phyloP scores from a whole-genome alignment of 2,113 vertebrate species.

The Takifugu flavidus region DNA sequence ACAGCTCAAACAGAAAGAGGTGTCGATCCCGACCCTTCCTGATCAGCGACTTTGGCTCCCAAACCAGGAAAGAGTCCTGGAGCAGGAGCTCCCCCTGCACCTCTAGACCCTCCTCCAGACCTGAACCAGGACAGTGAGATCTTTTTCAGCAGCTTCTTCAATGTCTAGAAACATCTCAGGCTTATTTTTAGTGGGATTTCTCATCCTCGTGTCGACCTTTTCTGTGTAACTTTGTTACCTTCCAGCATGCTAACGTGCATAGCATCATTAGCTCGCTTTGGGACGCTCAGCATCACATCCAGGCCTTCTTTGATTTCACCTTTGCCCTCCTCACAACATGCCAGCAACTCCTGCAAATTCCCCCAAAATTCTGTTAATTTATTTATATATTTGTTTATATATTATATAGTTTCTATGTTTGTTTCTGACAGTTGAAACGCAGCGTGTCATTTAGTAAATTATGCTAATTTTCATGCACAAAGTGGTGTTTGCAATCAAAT shows the following conservation, averaged over 20 bases:
- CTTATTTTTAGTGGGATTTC: not conserved
- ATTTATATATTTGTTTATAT: no score
- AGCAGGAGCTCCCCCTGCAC: slow-evolving; percentile 97
- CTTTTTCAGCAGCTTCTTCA: not conserved
- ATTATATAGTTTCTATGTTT: no score
- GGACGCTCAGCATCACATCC: slow-evolving; percentile 98
- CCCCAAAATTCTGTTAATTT: not conserved
- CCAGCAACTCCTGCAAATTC: slow-evolving; percentile 86
- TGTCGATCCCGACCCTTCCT: slow-evolving; percentile 95
- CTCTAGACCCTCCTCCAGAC: slow-evolving; percentile 89
- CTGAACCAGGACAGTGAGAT: slow-evolving; percentile 8
- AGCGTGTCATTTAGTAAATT: no score
- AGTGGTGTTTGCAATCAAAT: no score
- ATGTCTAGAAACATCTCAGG: not conserved
- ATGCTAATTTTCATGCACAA: no score
- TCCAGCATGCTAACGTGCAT: slow-evolving; percentile 99
- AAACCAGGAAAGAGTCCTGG: slow-evolving; percentile 98
- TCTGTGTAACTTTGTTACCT: slow-evolving; percentile 73
- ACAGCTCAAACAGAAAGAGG: slow-evolving; percentile 98
- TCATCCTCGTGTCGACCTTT: not conserved
- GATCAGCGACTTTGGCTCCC: slow-evolving; percentile 98
- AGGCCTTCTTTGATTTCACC: slow-evolving; percentile 98
- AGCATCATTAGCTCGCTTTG: slow-evolving; percentile 96
- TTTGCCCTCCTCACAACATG: slow-evolving; percentile 97
- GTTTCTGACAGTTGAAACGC: no score